Conservation (phyloP, 2,888 invertebrate species). For the Drosophila percnosoma region DNA sequence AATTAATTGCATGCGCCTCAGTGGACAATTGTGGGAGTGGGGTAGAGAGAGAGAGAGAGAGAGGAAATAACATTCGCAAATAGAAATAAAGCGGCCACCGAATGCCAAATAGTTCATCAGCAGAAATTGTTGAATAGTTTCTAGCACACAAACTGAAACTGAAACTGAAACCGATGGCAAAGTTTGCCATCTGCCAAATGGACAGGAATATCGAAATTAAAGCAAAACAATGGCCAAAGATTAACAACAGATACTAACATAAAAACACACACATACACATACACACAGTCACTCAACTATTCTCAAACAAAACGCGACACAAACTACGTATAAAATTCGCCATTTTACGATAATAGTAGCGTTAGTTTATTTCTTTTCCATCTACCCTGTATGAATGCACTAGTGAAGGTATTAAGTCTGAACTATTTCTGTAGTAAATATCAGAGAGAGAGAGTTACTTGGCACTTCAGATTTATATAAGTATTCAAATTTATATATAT, state of each 20-base stretch:
- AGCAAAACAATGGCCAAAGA: slow-evolving; percentile 77
- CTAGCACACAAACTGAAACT: slow-evolving; percentile 14
- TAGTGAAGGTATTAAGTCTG: neutral
- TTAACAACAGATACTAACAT: slow-evolving; percentile 66
- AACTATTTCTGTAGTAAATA: neutral
- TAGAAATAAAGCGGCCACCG: slow-evolving; percentile 21
- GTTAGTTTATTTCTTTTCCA: slow-evolving; percentile 40
- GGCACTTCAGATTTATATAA: rapidly evolving
- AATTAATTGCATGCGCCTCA: slow-evolving; percentile 69
- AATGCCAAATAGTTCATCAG: slow-evolving; percentile 58
- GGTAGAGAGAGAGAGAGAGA: neutral
- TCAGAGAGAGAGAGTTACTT: neutral
- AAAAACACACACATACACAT: slow-evolving; percentile 30
- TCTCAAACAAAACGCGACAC: slow-evolving; percentile 21
- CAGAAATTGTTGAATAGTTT: slow-evolving; percentile 40
- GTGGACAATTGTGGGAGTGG: slow-evolving; percentile 21
- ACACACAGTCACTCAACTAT: slow-evolving; percentile 12
- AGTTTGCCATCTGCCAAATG: slow-evolving; percentile 67
- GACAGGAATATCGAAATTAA: slow-evolving; percentile 72
- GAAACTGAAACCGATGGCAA: slow-evolving; percentile 41
- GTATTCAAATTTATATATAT: neutral
- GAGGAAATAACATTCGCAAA: slow-evolving; percentile 15
- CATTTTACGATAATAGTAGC: slow-evolving; percentile 46
- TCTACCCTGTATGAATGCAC: slow-evolving; percentile 26
- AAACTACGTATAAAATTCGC: slow-evolving; percentile 56